Evolutionary conservation across 1,140 invertebrate species (phyloP).

Genomic region (Plectrocnemia conspersa): DNA sequence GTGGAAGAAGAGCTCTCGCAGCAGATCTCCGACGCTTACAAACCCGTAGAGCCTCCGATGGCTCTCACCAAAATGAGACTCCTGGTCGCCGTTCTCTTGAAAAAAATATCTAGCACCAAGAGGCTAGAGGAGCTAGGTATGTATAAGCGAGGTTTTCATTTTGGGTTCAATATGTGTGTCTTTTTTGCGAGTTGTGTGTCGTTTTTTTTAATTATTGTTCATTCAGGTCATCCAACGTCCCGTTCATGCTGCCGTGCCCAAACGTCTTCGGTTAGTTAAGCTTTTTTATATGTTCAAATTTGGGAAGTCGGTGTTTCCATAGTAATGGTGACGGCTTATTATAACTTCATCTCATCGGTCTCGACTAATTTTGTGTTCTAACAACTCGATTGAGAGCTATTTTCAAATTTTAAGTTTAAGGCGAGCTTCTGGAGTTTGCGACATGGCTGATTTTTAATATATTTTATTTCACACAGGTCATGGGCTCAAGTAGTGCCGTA

Average conservation of each 20-base stretch:
- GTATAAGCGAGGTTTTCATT: conserved; percentile 35
- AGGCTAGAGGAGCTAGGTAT: conserved; percentile 71
- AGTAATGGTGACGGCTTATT: too few relatives aligned
- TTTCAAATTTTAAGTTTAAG: too few relatives aligned
- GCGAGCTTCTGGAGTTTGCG: too few relatives aligned
- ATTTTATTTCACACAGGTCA: too few relatives aligned
- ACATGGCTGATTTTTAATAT: too few relatives aligned
- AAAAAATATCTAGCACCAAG: conserved; percentile 74
- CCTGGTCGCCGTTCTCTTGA: conserved; percentile 70
- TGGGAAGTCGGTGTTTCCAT: too few relatives aligned
- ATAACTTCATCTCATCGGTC: too few relatives aligned
- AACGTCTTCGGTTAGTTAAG: conserved; percentile 23
- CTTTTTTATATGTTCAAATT: conserved; percentile 24
- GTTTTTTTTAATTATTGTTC: conserved; percentile 30
- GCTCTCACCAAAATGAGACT: conserved; percentile 70
- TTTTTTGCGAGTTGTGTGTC: conserved; percentile 31
- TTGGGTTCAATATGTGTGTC: conserved; percentile 27
- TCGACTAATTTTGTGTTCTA: too few relatives aligned
- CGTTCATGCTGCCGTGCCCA: conserved; percentile 21
- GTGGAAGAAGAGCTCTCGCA: conserved; percentile 39
- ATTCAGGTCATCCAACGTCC: conserved; percentile 25
- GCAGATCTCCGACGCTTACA: conserved; percentile 40
- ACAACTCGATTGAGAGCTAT: too few relatives aligned
- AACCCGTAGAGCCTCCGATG: conserved; percentile 53
- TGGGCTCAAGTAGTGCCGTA: too few relatives aligned